Evolutionary conservation across 1,140 invertebrate species (phyloP), one percentile per base, ranked within the genome.

Genomic region (Chymomyza costata): DNA sequence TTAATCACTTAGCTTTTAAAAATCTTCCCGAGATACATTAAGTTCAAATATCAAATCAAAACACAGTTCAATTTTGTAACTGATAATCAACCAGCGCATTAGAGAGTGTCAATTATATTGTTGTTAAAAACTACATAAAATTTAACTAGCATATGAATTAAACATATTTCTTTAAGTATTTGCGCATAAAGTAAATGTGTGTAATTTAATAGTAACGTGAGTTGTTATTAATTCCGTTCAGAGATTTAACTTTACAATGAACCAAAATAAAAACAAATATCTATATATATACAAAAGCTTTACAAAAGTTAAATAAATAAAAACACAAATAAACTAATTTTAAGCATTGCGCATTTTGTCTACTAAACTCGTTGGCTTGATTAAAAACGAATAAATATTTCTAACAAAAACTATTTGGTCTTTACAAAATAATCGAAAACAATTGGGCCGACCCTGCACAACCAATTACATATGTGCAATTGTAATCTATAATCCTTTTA

Each of bases 171-270:
- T n/a, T n/a, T n/a, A n/a, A n/a, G n/a, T n/a, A n/a, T n/a, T n/a
- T n/a, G n/a, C n/a, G n/a, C n/a, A n/a, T n/a, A n/a, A n/a, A n/a
- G n/a, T n/a, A n/a, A n/a, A n/a, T n/a, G n/a, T n/a, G n/a, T n/a
- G n/a, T 50, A 37, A 64, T 60, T 47, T 39, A 60, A 66, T 32
- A 60, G 58, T 54, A 80, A 80, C 73, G 74, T 54, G 74, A 80
- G 74, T 80, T 80, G 74, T 80, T 81, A 51, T 73, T 82, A 80
- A 80, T 80, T 80, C 74, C 74, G 74, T 80, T 80, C 74, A 80
- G 39, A 68, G 38, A 80, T 73, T 63, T 48, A 80, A 80, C 68
- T 81, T 73, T 80, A 78, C 71, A 50, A 50, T 13, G 15, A 39
- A 67, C 51, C 63, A 37, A 54, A 28, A 41, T 47, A 51, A 5